These are phyloP conservation scores for Ormyrus rosae DNA, from an alignment of 2,888 invertebrate species.

Conservation along the genomic window DNA sequence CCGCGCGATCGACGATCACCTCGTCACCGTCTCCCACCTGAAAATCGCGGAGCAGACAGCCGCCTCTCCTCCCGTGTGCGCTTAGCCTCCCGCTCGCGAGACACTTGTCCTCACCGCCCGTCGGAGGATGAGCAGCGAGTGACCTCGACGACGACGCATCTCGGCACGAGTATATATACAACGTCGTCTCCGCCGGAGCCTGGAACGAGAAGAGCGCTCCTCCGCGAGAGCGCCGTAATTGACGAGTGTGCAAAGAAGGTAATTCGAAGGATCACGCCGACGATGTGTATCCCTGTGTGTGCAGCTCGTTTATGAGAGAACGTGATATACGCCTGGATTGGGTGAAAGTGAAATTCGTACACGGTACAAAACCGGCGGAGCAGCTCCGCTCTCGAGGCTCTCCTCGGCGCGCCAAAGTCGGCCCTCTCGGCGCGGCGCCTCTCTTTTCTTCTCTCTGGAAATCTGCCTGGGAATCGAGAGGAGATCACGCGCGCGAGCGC, in stretches of 20 bases:
- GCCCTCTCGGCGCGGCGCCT: background rate
- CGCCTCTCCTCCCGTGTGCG: background rate
- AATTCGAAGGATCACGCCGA: no score
- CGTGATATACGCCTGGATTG: background rate
- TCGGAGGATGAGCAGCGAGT: no score
- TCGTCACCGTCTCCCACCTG: constrained; percentile 33
- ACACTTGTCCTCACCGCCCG: background rate
- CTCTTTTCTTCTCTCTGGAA: background rate
- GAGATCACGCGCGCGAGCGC: no score
- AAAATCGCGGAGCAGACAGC: background rate
- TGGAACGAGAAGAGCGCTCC: no score
- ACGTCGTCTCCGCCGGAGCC: no score
- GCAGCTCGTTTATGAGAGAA: no score
- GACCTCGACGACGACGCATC: background rate
- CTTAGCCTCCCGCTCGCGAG: constrained; percentile 19
- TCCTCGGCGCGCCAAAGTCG: background rate
- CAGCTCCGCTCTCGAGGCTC: no score
- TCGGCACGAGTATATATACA: background rate
- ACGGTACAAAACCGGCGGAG: background rate
- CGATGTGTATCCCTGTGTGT: no score
- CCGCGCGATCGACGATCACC: constrained; percentile 45
- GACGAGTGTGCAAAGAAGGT: no score
- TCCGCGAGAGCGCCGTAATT: no score
- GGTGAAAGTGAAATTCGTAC: constrained; percentile 42
- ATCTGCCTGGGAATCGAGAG: background rate